Evolutionary conservation across 2,797 vertebrate species (phyloP).

Genomic region (Chromis chromis): DNA sequence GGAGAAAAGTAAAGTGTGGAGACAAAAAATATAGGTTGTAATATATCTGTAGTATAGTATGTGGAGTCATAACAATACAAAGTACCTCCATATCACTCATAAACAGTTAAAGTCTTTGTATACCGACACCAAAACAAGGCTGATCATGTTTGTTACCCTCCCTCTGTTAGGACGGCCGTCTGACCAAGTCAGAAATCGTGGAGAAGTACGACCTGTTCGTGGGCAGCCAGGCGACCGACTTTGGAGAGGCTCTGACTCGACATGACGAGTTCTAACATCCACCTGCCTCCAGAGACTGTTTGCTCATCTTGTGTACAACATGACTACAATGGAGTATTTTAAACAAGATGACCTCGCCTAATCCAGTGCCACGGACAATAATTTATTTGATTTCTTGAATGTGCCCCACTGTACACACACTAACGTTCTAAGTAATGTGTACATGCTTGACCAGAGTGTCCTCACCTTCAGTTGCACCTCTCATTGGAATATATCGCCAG

Average conservation of each 20-base stretch:
- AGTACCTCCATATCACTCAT: not conserved
- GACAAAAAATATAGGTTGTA: too few relatives aligned
- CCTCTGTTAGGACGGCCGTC: slow-evolving; percentile 88
- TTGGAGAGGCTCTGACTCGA: slow-evolving; percentile 95
- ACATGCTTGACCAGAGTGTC: slow-evolving; percentile 45
- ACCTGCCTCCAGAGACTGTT: slow-evolving; percentile 63
- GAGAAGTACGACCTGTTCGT: slow-evolving; percentile 98
- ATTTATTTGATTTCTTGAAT: slow-evolving; percentile 90
- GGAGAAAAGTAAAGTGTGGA: too few relatives aligned
- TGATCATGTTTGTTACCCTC: slow-evolving; percentile 21
- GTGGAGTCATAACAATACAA: not conserved
- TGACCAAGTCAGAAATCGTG: slow-evolving; percentile 95
- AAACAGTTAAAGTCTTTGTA: not conserved
- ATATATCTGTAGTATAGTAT: too few relatives aligned
- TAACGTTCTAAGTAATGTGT: slow-evolving; percentile 41
- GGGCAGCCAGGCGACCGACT: slow-evolving; percentile 98
- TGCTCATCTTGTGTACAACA: slow-evolving; percentile 54
- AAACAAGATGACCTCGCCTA: slow-evolving; percentile 48
- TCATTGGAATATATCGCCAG: slow-evolving; percentile 33
- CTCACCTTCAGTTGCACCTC: slow-evolving; percentile 35
- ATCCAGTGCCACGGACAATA: slow-evolving; percentile 81
- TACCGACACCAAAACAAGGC: not conserved
- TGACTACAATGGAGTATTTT: slow-evolving; percentile 29
- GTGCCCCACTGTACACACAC: slow-evolving; percentile 59
- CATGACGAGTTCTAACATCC: slow-evolving; percentile 92